Evolutionary conservation across 1,140 invertebrate species (phyloP).

Genomic region (Frieseomelitta varia): DNA sequence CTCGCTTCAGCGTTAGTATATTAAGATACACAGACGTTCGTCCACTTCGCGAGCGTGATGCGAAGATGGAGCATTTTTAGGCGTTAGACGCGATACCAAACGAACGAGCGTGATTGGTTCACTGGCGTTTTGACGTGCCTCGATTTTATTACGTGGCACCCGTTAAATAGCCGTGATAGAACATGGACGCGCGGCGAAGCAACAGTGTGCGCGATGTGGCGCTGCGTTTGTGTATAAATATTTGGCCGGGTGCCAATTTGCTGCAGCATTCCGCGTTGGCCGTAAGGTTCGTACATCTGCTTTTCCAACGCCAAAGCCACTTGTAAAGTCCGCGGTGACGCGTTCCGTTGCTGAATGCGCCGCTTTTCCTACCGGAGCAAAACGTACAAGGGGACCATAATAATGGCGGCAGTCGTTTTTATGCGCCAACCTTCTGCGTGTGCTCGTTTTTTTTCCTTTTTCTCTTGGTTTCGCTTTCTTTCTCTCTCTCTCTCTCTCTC

Average conservation of each 20-base stretch:
- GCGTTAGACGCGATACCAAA: neutral
- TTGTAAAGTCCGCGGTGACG: conserved; percentile 54
- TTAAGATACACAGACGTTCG: neutral
- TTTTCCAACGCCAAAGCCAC: conserved; percentile 59
- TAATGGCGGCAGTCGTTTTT: too few relatives aligned
- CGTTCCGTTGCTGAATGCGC: conserved; percentile 24
- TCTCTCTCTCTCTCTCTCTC: too few relatives aligned
- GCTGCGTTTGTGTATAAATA: conserved; percentile 66
- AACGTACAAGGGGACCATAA: neutral
- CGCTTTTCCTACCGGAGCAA: neutral
- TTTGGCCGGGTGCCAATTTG: conserved; percentile 71
- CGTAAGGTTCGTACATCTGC: conserved; percentile 63
- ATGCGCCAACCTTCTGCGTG: too few relatives aligned
- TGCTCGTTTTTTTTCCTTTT: too few relatives aligned
- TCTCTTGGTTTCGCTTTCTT: too few relatives aligned
- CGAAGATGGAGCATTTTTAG: neutral
- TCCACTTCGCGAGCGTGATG: neutral
- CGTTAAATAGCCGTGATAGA: conserved; percentile 59
- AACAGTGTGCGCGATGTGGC: conserved; percentile 41
- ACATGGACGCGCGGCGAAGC: conserved; percentile 22
- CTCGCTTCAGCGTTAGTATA: neutral
- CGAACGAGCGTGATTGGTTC: conserved; percentile 22
- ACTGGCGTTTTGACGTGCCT: conserved; percentile 31
- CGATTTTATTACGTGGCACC: conserved; percentile 56
- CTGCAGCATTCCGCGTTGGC: conserved; percentile 66